These are phyloP conservation scores for Lithophane socia DNA, from an alignment of 2,888 invertebrate species.

Conservation along the genomic window DNA sequence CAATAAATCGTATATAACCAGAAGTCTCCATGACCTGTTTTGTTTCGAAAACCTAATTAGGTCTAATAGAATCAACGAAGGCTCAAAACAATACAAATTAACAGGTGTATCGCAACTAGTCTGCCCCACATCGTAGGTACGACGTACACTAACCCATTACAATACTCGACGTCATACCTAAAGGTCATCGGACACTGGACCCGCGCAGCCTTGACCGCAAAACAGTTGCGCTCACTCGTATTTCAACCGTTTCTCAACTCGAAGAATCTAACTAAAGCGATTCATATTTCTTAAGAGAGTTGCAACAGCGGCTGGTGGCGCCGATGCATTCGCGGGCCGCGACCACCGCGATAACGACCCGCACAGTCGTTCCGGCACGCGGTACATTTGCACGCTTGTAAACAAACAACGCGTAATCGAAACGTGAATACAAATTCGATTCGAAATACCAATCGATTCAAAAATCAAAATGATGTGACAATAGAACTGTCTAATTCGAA, in stretches of 20 bases:
- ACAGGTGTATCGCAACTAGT: slow-evolving; percentile 37
- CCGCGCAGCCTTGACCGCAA: slow-evolving; percentile 85
- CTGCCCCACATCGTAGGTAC: slow-evolving; percentile 28
- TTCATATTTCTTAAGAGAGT: slow-evolving; percentile 86
- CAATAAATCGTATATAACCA: too few species aligned
- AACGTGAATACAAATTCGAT: slow-evolving; percentile 51
- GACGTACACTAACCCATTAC: slow-evolving; percentile 60
- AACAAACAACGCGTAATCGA: slow-evolving; percentile 60
- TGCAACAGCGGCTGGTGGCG: slow-evolving; percentile 74
- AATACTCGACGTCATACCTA: slow-evolving; percentile 67
- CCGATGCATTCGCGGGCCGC: slow-evolving; percentile 68
- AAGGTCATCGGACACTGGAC: slow-evolving; percentile 79
- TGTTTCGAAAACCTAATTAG: slow-evolving; percentile 22
- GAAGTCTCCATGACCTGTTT: slow-evolving; percentile 21
- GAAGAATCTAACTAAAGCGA: slow-evolving; percentile 84
- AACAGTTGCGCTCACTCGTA: slow-evolving; percentile 85
- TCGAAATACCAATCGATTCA: slow-evolving; percentile 22
- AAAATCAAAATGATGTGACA: slow-evolving; percentile 39
- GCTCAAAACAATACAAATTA: slow-evolving; percentile 37
- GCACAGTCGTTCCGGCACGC: slow-evolving; percentile 71
- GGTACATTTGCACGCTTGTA: slow-evolving; percentile 72
- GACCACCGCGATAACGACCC: slow-evolving; percentile 62
- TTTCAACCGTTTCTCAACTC: slow-evolving; percentile 84
- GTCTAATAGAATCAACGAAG: slow-evolving; percentile 20
- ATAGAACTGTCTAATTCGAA: slow-evolving; percentile 35